A percentile compares a stretch with the other conserved stretches of the same genome.
phyloP scores from a whole-genome alignment of 2,888 invertebrate genomes.

The Diadegma fenestrale region DNA sequence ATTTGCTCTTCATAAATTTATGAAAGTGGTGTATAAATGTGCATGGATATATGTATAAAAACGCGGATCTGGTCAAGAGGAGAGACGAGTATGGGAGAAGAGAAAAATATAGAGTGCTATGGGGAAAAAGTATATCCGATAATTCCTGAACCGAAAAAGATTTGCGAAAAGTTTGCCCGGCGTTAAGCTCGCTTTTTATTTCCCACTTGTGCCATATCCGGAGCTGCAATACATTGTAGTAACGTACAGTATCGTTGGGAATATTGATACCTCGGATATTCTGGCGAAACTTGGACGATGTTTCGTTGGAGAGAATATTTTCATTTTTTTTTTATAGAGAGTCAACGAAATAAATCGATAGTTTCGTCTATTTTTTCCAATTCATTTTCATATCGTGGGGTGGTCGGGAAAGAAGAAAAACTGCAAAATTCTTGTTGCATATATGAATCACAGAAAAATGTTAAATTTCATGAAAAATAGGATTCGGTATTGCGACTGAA shows the following conservation, averaged over 20 bases:
- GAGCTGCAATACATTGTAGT: not conserved
- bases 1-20: conserved; percentile 13
- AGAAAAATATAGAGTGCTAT: conserved; percentile 27
- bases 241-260: conserved; percentile 13
- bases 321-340: not conserved
- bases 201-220: conserved; percentile 36
- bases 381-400: not conserved
- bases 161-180: conserved; percentile 62
- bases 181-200: conserved; percentile 56
- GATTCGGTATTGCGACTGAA: conserved; percentile 5
- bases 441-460: not conserved
- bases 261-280: conserved; percentile 25
- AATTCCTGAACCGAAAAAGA: conserved; percentile 47
- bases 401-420: not conserved
- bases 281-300: not conserved
- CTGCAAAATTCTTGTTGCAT: not conserved
- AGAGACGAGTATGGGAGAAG: not conserved
- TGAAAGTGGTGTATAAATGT: not conserved
- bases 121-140: conserved; percentile 24
- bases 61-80: conserved; percentile 1
- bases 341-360: not conserved
- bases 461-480: not conserved
- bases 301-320: too few species aligned
- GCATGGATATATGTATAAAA: conserved; percentile 12
- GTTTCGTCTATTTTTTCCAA: not conserved